Evolutionary conservation across 1,140 invertebrate genomes (phyloP).

Genomic region (Armadillidium nasatum): DNA sequence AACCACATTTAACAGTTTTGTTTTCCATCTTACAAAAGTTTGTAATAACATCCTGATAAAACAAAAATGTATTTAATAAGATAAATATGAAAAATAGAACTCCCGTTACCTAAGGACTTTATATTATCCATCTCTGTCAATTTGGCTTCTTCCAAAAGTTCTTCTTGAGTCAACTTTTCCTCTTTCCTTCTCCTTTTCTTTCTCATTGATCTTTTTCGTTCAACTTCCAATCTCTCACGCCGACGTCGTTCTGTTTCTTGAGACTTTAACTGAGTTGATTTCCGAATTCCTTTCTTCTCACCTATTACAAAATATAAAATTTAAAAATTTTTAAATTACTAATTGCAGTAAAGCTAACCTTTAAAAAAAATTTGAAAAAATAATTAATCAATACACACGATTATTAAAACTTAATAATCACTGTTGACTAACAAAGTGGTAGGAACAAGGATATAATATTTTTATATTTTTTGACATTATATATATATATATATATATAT

Average conservation of each 20-base stretch:
- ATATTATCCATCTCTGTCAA: constrained; percentile 88
- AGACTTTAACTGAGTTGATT: constrained; percentile 87
- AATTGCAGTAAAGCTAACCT: no score
- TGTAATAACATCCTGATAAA: no score
- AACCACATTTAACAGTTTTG: constrained; percentile 46
- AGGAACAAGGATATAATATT: no score
- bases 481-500: no score
- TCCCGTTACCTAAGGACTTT: constrained; percentile 71
- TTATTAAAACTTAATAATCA: no score
- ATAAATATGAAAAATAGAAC: constrained; percentile 30
- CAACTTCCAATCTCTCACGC: constrained; percentile 61
- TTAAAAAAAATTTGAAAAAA: no score
- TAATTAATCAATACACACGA: no score
- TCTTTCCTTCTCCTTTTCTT: constrained; percentile 51
- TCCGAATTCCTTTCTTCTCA: constrained; percentile 57
- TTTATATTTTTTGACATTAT: no score
- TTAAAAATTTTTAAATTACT: no score
- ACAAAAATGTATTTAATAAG: constrained; percentile 58
- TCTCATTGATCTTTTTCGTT: constrained; percentile 49
- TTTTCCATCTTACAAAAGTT: no score
- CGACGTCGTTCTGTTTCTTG: constrained; percentile 75
- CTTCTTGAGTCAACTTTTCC: constrained; percentile 86
- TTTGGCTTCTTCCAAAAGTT: constrained; percentile 86
- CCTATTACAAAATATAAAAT: constrained; percentile 2
- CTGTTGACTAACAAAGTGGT: no score